Conservation (phyloP, 2,888 invertebrate genomes). For the Galerucella calmariensis region DNA sequence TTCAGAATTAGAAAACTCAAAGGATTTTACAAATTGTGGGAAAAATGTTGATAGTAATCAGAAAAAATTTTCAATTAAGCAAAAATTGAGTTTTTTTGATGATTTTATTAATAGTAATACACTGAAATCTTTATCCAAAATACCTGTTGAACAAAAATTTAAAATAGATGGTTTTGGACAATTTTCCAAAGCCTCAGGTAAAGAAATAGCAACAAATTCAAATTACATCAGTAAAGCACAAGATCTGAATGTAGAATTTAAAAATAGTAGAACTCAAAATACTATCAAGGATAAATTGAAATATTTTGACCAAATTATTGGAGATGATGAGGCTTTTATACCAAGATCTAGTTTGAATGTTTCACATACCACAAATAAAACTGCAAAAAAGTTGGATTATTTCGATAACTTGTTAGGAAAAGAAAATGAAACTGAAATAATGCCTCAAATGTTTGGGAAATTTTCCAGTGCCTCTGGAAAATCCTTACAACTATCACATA, state of each 20-base stretch:
- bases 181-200: conserved; percentile 36
- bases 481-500: conserved; percentile 5
- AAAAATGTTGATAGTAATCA: conserved; percentile 10
- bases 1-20: not conserved
- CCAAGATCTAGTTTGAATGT: not conserved
- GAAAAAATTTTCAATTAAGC: conserved; percentile 1
- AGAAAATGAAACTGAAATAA: conserved; percentile 10
- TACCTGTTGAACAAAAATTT: not conserved
- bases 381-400: conserved; percentile 25
- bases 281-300: conserved; percentile 24
- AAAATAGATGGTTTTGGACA: not conserved
- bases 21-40: not conserved
- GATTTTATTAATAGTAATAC: not conserved
- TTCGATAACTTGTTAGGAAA: conserved; percentile 34
- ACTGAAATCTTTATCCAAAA: not conserved
- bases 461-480: conserved; percentile 50
- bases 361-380: not conserved
- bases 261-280: conserved; percentile 9
- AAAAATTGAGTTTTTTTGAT: conserved; percentile 8
- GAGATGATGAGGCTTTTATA: conserved; percentile 22
- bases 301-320: conserved; percentile 29
- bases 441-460: conserved; percentile 52
- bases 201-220: conserved; percentile 20
- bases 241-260: conserved; percentile 27
- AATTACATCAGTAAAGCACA: conserved; percentile 58